A percentile compares a stretch with the other conserved stretches of the same genome.
These are phyloP conservation scores for Drosophila insularis DNA, from an alignment of 1,140 invertebrate species.

Conservation along the genomic window DNA sequence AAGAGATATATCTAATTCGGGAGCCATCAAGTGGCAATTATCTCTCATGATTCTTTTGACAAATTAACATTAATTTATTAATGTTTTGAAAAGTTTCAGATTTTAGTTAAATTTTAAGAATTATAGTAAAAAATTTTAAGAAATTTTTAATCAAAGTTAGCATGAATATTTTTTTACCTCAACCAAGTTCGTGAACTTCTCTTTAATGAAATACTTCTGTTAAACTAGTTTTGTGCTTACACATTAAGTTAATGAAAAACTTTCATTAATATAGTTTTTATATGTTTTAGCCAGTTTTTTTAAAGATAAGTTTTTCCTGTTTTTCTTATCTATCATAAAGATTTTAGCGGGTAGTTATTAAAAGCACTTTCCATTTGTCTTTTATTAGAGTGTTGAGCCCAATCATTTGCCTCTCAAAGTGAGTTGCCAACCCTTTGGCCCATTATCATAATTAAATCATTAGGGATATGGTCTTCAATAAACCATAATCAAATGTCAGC, in stretches of 20 bases:
- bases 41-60: neutral
- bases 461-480: constrained; percentile 44
- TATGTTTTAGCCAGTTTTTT: neutral
- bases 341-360: neutral
- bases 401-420: neutral
- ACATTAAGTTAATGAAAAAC: neutral
- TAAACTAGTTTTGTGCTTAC: neutral
- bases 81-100: no score
- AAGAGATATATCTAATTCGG: neutral
- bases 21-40: neutral
- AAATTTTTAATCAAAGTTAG: no score
- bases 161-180: no score
- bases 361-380: neutral
- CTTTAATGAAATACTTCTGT: neutral
- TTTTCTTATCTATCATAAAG: neutral
- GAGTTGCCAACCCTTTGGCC: constrained; percentile 18
- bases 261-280: neutral
- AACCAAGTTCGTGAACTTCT: neutral
- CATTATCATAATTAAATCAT: constrained; percentile 75
- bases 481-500: constrained; percentile 33
- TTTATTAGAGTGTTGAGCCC: neutral
- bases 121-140: no score
- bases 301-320: neutral
- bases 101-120: no score
- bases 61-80: no score